phyloP scores from a whole-genome alignment of 2,888 invertebrate species.

The Mimachlamys varia region DNA sequence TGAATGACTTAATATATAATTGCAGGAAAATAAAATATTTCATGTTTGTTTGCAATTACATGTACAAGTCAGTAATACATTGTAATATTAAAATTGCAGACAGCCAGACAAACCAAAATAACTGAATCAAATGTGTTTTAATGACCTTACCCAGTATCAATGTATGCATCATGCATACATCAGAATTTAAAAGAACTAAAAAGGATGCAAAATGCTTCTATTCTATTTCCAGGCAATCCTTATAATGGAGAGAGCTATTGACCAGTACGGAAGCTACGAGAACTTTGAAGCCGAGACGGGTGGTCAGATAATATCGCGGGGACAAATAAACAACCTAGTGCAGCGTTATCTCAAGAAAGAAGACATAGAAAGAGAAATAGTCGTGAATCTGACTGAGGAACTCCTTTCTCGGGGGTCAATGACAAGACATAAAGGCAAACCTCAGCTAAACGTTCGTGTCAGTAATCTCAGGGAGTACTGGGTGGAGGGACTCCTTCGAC shows the following conservation, averaged over 20 bases:
- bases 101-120: no score
- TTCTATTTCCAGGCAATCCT: constrained; percentile 71
- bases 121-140: no score
- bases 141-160: no score
- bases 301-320: constrained; percentile 68
- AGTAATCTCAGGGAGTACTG: constrained; percentile 75
- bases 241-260: constrained; percentile 73
- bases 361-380: constrained; percentile 67
- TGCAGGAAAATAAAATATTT: no score
- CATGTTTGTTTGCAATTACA: no score
- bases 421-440: constrained; percentile 73
- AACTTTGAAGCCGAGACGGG: constrained; percentile 75
- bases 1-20: no score
- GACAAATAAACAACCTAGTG: constrained; percentile 68
- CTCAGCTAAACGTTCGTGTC: constrained; percentile 74
- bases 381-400: constrained; percentile 72
- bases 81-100: no score
- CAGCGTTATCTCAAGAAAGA: constrained; percentile 71
- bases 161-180: no score
- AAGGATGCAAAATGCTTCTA: neutral
- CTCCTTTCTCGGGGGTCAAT: constrained; percentile 77
- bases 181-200: neutral
- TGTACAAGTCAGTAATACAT: no score
- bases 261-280: constrained; percentile 74
- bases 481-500: constrained; percentile 76